Evolutionary conservation across 2,113 vertebrate genomes (phyloP).

Genomic region (Poecilia latipinna): DNA sequence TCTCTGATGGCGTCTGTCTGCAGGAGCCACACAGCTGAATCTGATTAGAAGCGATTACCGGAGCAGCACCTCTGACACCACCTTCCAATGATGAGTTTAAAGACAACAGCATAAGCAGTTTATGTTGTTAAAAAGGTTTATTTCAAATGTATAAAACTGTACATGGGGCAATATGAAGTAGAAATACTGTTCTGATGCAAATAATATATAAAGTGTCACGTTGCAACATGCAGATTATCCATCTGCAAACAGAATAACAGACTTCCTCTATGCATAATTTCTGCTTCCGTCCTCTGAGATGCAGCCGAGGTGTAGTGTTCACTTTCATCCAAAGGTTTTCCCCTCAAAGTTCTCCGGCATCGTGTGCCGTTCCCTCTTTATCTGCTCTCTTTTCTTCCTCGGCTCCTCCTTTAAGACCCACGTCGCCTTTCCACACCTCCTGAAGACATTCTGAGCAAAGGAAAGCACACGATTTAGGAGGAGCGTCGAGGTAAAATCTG

Average conservation of each 20-base stretch:
- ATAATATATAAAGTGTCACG: not conserved
- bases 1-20: not conserved
- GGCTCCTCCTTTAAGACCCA: slow-evolving; percentile 56
- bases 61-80: not conserved
- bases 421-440: slow-evolving; percentile 84
- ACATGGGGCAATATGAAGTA: slow-evolving; percentile 25
- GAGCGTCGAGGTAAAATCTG: not conserved
- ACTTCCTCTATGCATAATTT: not conserved
- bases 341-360: slow-evolving; percentile 81
- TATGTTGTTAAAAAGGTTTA: slow-evolving; percentile 29
- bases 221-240: not conserved
- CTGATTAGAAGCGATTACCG: slow-evolving; percentile 18
- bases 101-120: not conserved
- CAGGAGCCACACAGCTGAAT: slow-evolving; percentile 29
- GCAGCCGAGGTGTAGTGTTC: slow-evolving; percentile 29
- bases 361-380: slow-evolving; percentile 47
- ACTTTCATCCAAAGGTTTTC: too few species aligned
- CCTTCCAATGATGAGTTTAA: not conserved
- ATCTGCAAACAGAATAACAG: not conserved
- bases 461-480: not conserved
- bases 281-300: not conserved
- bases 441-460: slow-evolving; percentile 80
- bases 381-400: slow-evolving; percentile 19
- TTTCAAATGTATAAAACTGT: slow-evolving; percentile 56
- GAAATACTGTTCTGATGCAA: not conserved